Evolutionary conservation across 92 coral and sea anemone genomes (phyloP).

Genomic region (Hydrozoanthus gracilis): DNA sequence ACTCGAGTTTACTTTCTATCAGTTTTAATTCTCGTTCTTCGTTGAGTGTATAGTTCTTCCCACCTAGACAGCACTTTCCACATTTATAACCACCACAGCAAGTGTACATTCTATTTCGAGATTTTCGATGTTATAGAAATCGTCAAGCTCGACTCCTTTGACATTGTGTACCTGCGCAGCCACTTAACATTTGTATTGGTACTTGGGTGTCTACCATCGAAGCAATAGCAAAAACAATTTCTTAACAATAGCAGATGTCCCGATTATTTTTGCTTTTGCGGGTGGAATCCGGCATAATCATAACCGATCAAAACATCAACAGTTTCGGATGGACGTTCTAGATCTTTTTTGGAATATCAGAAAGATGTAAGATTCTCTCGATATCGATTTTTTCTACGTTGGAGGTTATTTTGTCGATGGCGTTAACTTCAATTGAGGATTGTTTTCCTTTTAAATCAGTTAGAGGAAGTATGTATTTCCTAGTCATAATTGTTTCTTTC

Average conservation of each 20-base stretch:
- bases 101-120: not conserved
- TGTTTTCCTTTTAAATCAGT: constrained; percentile 57
- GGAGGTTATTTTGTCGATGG: constrained; percentile 62
- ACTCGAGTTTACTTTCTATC: constrained; percentile 31
- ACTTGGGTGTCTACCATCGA: constrained; percentile 60
- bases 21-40: constrained; percentile 42
- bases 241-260: constrained; percentile 62
- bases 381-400: constrained; percentile 58
- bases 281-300: constrained; percentile 79
- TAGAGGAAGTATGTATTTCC: constrained; percentile 68
- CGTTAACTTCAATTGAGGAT: constrained; percentile 57
- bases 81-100: constrained; percentile 37
- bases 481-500: constrained; percentile 56
- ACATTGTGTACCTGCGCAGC: constrained; percentile 10
- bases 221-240: constrained; percentile 64
- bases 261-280: constrained; percentile 52
- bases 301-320: constrained; percentile 73
- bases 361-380: constrained; percentile 59
- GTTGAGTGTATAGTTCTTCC: constrained; percentile 40
- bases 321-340: constrained; percentile 64
- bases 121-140: not conserved
- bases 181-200: constrained; percentile 6
- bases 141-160: constrained; percentile 4
- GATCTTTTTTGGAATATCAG: constrained; percentile 57
- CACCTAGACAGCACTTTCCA: constrained; percentile 33